Conservation (phyloP, 2,113 vertebrate species). For the Syngnathus floridae region DNA sequence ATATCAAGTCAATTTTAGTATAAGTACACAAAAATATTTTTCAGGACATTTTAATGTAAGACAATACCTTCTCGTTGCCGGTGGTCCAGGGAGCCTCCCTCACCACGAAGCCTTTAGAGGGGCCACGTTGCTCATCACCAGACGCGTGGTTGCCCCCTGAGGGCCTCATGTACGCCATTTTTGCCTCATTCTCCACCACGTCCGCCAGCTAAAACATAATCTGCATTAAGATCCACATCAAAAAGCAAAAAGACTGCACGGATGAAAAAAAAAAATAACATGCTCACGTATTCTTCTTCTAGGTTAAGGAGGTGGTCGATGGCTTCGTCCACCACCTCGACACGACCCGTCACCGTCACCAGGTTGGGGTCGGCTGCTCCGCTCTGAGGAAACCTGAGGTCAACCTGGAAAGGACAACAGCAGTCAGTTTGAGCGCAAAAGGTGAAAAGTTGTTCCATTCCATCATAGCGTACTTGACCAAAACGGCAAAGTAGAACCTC, state of each 20-base stretch:
- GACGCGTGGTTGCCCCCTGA: slow-evolving; percentile 62
- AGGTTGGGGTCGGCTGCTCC: slow-evolving; percentile 89
- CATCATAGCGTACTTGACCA: too few species aligned
- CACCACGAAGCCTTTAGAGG: slow-evolving; percentile 96
- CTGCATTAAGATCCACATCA: background rate
- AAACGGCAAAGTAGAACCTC: too few species aligned
- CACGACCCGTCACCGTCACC: slow-evolving; percentile 90
- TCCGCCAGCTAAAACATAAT: slow-evolving; percentile 77
- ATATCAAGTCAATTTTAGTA: too few species aligned
- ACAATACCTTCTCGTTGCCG: slow-evolving; percentile 81
- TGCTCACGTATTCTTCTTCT: slow-evolving; percentile 94
- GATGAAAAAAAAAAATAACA: accelerated
- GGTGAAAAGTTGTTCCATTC: too few species aligned
- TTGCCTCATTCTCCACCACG: slow-evolving; percentile 85
- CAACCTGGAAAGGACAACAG: slow-evolving; percentile 72
- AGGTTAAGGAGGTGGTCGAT: slow-evolving; percentile 95
- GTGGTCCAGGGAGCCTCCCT: slow-evolving; percentile 95
- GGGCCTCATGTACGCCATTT: slow-evolving; percentile 90
- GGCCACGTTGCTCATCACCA: slow-evolving; percentile 76
- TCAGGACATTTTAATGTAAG: background rate
- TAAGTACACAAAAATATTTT: too few species aligned
- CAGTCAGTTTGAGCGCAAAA: background rate
- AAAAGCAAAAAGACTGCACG: background rate
- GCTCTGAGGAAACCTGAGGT: slow-evolving; percentile 93
- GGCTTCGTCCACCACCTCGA: slow-evolving; percentile 95